phyloP scores from a whole-genome alignment of 2,888 invertebrate species.

The Tiliacea citrago region DNA sequence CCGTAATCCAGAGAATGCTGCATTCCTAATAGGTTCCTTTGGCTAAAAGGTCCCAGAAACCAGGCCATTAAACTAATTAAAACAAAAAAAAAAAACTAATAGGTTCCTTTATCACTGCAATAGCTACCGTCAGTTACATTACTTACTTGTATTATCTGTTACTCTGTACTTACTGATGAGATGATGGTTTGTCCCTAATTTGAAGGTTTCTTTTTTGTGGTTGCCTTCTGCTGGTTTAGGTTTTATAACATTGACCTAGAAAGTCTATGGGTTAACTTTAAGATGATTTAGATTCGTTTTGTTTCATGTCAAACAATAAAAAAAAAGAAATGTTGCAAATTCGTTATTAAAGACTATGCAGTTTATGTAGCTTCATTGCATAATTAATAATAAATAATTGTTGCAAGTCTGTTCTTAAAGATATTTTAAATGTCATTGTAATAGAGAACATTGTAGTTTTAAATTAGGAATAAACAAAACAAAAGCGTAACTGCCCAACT shows the following conservation, averaged over 20 bases:
- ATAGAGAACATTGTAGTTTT: background rate
- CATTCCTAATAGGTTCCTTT: slow-evolving; percentile 56
- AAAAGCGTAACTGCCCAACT: background rate
- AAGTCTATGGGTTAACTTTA: background rate
- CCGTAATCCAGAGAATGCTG: slow-evolving; percentile 54
- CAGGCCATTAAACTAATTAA: no score
- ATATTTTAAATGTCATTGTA: no score
- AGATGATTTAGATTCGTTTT: background rate
- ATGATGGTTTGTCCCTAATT: background rate
- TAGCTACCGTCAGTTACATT: slow-evolving; percentile 23
- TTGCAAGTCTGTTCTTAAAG: no score
- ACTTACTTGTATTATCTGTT: slow-evolving; percentile 37
- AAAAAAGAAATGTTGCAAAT: background rate
- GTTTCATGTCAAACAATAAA: background rate
- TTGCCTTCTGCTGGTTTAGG: no score
- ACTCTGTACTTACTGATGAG: slow-evolving; percentile 5
- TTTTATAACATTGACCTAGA: background rate
- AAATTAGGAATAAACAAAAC: slow-evolving; percentile 25
- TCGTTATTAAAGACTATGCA: no score
- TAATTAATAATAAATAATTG: no score
- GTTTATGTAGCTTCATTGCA: background rate
- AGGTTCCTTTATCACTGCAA: slow-evolving; percentile 52
- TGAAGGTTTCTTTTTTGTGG: background rate
- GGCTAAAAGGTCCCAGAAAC: no score
- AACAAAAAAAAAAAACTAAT: no score